phyloP scores from a whole-genome alignment of 2,797 vertebrate genomes.

The Gymnopithys bicolor region DNA sequence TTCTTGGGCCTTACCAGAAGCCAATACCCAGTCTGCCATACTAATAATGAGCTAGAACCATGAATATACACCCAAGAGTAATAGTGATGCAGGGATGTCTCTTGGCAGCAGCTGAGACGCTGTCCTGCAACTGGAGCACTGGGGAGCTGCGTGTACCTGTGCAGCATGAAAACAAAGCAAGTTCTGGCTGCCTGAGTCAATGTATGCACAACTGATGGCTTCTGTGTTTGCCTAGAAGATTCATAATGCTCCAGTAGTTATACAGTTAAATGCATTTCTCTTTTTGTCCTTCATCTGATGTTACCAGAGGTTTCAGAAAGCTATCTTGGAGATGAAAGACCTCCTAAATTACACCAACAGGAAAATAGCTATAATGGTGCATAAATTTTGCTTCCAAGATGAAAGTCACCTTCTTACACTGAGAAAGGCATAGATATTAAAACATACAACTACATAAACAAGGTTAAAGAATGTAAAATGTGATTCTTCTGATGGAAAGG shows the following conservation, averaged over 20 bases:
- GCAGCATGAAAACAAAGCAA: not conserved
- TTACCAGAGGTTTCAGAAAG: constrained; percentile 26
- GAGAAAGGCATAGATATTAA: constrained; percentile 19
- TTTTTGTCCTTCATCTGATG: constrained; percentile 27
- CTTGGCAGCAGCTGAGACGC: not conserved
- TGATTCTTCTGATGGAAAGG: not conserved
- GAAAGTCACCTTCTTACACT: constrained; percentile 58
- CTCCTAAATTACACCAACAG: constrained; percentile 47
- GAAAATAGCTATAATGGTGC: constrained; percentile 61
- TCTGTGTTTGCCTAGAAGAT: not conserved
- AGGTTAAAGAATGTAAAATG: constrained; percentile 37
- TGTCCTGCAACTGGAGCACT: not conserved
- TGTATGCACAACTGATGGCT: not conserved
- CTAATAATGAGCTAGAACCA: not conserved
- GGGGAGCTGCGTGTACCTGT: fast-evolving
- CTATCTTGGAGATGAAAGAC: constrained; percentile 56
- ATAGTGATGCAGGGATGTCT: not conserved
- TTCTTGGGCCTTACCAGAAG: not conserved
- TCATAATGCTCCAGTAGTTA: not conserved
- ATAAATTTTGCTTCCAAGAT: constrained; percentile 55
- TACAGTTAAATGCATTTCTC: not conserved
- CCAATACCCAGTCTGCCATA: not conserved
- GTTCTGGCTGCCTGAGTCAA: not conserved
- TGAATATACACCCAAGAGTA: not conserved
- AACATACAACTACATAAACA: constrained; percentile 23